Percentiles rank a stretch among this genome's conserved stretches.
Conservation (phyloP, 2,113 vertebrate genomes). For the Haemorhous mexicanus region DNA sequence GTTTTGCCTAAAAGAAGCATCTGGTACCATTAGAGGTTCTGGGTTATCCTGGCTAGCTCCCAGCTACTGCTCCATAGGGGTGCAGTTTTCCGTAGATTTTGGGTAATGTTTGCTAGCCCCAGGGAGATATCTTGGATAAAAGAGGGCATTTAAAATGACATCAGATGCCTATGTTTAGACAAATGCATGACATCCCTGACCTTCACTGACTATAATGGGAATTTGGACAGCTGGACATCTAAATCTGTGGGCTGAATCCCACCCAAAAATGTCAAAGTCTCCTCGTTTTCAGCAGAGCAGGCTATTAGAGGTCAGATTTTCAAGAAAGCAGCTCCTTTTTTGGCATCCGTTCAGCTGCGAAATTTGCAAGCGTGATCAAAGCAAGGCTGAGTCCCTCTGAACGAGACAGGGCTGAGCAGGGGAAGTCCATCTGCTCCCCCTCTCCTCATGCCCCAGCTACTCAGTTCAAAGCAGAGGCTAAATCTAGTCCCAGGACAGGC, state of each 20-base stretch:
- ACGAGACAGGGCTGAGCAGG: rapidly evolving
- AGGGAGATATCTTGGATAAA: neutral
- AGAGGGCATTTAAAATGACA: neutral
- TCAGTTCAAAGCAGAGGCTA: neutral
- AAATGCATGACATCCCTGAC: neutral
- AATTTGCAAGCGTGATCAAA: neutral
- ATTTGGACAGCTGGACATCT: neutral
- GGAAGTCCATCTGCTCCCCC: neutral
- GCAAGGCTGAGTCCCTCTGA: neutral
- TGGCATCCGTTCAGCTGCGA: neutral
- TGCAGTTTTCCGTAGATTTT: neutral
- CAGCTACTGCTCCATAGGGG: neutral
- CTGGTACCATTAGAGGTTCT: neutral
- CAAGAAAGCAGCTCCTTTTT: neutral
- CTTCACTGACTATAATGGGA: neutral
- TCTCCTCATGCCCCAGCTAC: neutral
- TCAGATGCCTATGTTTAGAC: neutral
- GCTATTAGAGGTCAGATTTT: neutral
- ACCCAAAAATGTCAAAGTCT: neutral
- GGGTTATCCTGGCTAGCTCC: neutral
- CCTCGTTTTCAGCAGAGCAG: neutral
- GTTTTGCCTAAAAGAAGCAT: neutral
- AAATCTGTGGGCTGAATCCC: neutral
- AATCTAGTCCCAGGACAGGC: neutral
- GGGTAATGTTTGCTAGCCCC: neutral